phyloP scores from a whole-genome alignment of 2,888 invertebrate genomes.

The Nesidiocoris tenuis region DNA sequence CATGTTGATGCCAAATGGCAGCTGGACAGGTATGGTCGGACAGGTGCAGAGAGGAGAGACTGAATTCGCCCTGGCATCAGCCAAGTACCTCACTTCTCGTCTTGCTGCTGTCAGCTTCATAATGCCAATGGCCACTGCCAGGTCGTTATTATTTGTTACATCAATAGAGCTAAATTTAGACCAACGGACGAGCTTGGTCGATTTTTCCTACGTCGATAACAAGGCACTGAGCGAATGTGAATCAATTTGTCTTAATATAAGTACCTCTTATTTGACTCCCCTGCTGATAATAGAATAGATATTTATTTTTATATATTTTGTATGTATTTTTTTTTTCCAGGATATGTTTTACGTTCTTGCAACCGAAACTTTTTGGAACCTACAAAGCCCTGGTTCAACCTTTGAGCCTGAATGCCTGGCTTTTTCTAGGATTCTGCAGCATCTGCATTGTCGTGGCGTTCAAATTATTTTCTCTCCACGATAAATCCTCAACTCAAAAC shows the following conservation, averaged over 20 bases:
- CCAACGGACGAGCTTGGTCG: too few species aligned
- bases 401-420: slow-evolving; percentile 45
- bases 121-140: too few species aligned
- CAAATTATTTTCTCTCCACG: slow-evolving; percentile 42
- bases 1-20: slow-evolving; percentile 43
- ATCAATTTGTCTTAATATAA: too few species aligned
- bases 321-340: too few species aligned
- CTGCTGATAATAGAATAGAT: too few species aligned
- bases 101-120: slow-evolving; percentile 47
- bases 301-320: too few species aligned
- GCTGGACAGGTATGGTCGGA: slow-evolving; percentile 49
- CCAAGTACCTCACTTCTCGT: slow-evolving; percentile 46
- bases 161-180: too few species aligned
- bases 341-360: slow-evolving; percentile 48
- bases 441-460: slow-evolving; percentile 43
- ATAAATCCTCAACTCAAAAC: slow-evolving; percentile 33
- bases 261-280: too few species aligned
- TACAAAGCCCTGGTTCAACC: slow-evolving; percentile 49
- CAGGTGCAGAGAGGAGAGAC: slow-evolving; percentile 48
- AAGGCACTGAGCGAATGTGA: too few species aligned
- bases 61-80: slow-evolving; percentile 48
- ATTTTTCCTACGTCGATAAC: too few species aligned
- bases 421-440: slow-evolving; percentile 26
- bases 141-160: too few species aligned
- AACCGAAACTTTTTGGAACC: slow-evolving; percentile 49